Evolutionary conservation across 92 coral and sea anemone species (phyloP).

Genomic region (Epizoanthus scotinus): DNA sequence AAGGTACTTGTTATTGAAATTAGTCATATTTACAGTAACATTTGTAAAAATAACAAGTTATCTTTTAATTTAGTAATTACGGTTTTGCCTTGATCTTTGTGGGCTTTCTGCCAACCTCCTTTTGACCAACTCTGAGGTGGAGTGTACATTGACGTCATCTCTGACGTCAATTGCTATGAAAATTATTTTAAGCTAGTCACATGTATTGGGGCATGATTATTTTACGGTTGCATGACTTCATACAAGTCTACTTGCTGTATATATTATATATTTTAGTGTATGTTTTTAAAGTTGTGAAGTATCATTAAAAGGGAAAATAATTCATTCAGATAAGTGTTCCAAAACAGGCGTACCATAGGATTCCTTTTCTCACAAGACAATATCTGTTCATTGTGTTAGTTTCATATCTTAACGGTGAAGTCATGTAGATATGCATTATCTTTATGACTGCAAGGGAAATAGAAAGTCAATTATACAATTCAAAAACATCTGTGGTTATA

Average conservation of each 20-base stretch:
- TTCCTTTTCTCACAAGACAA: too few relatives aligned
- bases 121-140: slow-evolving; percentile 11
- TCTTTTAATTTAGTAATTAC: slow-evolving; percentile 2
- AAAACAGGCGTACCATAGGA: too few relatives aligned
- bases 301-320: background rate
- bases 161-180: slow-evolving; percentile 4
- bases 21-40: background rate
- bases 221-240: background rate
- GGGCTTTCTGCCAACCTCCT: background rate
- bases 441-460: background rate
- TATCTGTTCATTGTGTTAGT: background rate
- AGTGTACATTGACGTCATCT: slow-evolving; percentile 8
- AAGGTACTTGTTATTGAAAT: background rate
- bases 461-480: background rate
- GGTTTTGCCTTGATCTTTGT: background rate
- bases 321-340: background rate
- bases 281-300: background rate
- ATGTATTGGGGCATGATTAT: slow-evolving; percentile 5
- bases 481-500: background rate
- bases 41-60: background rate
- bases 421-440: background rate
- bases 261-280: background rate
- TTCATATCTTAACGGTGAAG: background rate
- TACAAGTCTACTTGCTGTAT: background rate
- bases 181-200: slow-evolving; percentile 14